phyloP scores from a whole-genome alignment of 2,888 invertebrate genomes.

The Cosmopolites sordidus region DNA sequence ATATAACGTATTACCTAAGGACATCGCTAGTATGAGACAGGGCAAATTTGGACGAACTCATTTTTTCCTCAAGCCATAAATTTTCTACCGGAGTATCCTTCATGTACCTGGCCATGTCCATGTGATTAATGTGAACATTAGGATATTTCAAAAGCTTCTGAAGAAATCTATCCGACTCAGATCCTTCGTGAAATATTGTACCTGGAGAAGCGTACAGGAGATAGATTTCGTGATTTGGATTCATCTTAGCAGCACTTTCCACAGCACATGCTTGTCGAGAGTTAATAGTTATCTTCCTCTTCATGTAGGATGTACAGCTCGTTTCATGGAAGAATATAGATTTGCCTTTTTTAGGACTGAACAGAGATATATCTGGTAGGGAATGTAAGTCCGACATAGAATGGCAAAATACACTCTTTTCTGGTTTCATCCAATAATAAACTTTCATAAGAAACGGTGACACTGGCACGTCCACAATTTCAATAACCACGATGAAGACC shows the following conservation, averaged over 20 bases:
- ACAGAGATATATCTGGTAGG: conserved; percentile 41
- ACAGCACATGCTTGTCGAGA: conserved; percentile 64
- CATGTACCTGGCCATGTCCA: conserved; percentile 53
- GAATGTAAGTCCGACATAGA: background rate
- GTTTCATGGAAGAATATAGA: conserved; percentile 68
- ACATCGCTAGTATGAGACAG: conserved; percentile 62
- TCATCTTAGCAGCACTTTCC: conserved; percentile 62
- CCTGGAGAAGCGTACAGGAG: conserved; percentile 54
- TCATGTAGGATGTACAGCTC: conserved; percentile 51
- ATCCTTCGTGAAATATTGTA: conserved; percentile 31
- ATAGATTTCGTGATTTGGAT: conserved; percentile 55
- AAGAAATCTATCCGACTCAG: conserved; percentile 42
- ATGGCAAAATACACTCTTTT: conserved; percentile 21
- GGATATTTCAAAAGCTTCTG: conserved; percentile 46
- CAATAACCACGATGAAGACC: conserved; percentile 2
- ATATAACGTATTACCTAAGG: conserved; percentile 42
- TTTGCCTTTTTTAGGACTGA: conserved; percentile 38
- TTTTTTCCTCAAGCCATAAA: conserved; percentile 50
- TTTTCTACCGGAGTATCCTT: conserved; percentile 56
- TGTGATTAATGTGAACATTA: conserved; percentile 53
- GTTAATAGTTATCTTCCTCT: conserved; percentile 49
- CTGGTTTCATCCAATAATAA: conserved; percentile 23
- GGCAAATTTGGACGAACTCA: conserved; percentile 55
- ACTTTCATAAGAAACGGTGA: conserved; percentile 11
- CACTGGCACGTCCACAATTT: conserved; percentile 7